Conservation (phyloP, 2,888 invertebrate species). For the Rapana venosa region DNA sequence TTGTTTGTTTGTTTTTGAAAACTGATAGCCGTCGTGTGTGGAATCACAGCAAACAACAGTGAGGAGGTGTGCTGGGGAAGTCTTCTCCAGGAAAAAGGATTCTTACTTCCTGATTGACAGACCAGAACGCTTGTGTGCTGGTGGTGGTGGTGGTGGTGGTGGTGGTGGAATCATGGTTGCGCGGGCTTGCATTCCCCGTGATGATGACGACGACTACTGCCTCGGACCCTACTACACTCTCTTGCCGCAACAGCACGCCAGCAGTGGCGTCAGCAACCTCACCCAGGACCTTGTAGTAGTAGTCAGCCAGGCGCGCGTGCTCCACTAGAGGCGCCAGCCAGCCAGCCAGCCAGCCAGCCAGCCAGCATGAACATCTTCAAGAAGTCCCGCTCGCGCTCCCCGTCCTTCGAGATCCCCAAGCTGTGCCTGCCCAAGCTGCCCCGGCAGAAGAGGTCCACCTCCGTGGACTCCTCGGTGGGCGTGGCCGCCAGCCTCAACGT, state of each 20-base stretch:
- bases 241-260: neutral
- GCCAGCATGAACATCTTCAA: conserved; percentile 65
- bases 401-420: conserved; percentile 71
- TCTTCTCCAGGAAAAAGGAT: too few relatives aligned
- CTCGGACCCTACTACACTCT: neutral
- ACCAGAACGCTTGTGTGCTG: too few relatives aligned
- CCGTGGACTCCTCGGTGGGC: conserved; percentile 52
- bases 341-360: too few relatives aligned
- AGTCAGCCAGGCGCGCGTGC: neutral
- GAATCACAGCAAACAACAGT: too few relatives aligned
- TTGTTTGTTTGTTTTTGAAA: too few relatives aligned
- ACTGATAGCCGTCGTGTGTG: too few relatives aligned
- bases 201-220: too few relatives aligned
- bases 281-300: neutral
- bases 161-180: neutral
- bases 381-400: conserved; percentile 64
- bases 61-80: too few relatives aligned
- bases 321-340: neutral
- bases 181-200: neutral
- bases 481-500: conserved; percentile 56
- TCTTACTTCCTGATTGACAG: too few relatives aligned
- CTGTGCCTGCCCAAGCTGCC: conserved; percentile 68
- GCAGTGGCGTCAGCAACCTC: neutral
- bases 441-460: conserved; percentile 59
- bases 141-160: too few relatives aligned